Evolutionary conservation across 2,797 vertebrate species (phyloP).

Genomic region (Siniperca obscura): DNA sequence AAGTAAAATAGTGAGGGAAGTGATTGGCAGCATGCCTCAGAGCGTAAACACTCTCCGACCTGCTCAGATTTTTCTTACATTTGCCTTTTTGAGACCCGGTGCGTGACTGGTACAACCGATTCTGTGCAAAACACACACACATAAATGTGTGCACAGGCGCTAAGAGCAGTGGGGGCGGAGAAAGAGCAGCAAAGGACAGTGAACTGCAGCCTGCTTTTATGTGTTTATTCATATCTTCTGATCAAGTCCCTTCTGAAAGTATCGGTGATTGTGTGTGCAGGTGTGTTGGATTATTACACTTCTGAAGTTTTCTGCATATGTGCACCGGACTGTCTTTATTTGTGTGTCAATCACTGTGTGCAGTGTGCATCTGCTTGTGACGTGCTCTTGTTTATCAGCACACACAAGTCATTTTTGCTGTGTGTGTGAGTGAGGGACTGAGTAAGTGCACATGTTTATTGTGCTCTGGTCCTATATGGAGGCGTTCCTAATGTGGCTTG

Average conservation of each 20-base stretch:
- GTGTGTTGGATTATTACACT: not conserved
- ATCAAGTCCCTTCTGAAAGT: not conserved
- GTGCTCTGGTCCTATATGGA: conserved; percentile 33
- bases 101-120: not conserved
- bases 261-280: not conserved
- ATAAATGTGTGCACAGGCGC: not conserved
- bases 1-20: not conserved
- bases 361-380: not conserved
- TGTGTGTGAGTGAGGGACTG: conserved; percentile 4
- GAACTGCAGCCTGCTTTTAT: conserved; percentile 38
- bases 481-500: conserved; percentile 66
- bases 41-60: conserved; percentile 2
- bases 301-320: not conserved
- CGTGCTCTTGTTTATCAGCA: conserved; percentile 4
- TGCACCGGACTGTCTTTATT: not conserved
- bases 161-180: conserved; percentile 35
- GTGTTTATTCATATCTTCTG: conserved; percentile 9
- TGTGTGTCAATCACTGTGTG: conserved; percentile 2
- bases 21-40: conserved; percentile 12
- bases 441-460: conserved; percentile 35
- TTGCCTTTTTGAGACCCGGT: conserved; percentile 10
- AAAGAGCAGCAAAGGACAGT: conserved; percentile 36
- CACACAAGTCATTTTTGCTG: not conserved
- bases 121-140: conserved; percentile 6
- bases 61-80: conserved; percentile 1